A percentile compares a stretch with the other conserved stretches of the same genome.
These are phyloP conservation scores for Telmatherina bonti DNA, from an alignment of 2,797 vertebrate species.

Conservation along the genomic window DNA sequence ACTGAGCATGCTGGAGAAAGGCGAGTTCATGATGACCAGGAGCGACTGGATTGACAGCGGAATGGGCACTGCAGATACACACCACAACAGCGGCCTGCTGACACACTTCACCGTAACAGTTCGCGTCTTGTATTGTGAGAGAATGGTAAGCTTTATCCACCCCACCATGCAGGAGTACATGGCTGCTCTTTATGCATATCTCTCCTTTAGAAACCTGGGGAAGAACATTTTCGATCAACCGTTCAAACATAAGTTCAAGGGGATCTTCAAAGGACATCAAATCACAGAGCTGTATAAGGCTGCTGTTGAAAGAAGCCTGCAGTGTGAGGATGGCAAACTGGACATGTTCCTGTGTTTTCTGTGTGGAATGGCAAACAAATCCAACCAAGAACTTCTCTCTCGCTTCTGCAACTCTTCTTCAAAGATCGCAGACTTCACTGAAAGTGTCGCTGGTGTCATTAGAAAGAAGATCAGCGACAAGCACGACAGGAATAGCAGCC, in stretches of 20 bases:
- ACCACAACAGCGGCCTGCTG: slow-evolving; percentile 71
- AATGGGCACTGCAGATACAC: slow-evolving; percentile 34
- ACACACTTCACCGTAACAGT: slow-evolving; percentile 59
- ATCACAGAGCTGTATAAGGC: slow-evolving; percentile 59
- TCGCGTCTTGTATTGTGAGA: slow-evolving; percentile 63
- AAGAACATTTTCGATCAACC: slow-evolving; percentile 67
- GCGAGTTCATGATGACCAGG: slow-evolving; percentile 49
- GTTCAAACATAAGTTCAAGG: slow-evolving; percentile 36
- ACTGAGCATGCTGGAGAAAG: slow-evolving; percentile 69
- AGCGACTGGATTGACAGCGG: slow-evolving; percentile 47
- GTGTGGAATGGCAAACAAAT: slow-evolving; percentile 68
- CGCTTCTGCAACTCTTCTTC: slow-evolving; percentile 32
- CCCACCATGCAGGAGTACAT: slow-evolving; percentile 83
- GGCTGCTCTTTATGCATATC: slow-evolving; percentile 79
- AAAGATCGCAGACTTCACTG: slow-evolving; percentile 13
- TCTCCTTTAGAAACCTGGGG: slow-evolving; percentile 62
- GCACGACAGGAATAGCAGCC: slow-evolving; percentile 50
- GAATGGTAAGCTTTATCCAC: slow-evolving; percentile 77
- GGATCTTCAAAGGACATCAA: slow-evolving; percentile 43
- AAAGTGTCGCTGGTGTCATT: slow-evolving; percentile 62
- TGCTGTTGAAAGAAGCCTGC: slow-evolving; percentile 72
- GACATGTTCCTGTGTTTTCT: slow-evolving; percentile 83
- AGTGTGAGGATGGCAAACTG: slow-evolving; percentile 56
- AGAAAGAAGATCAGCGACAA: slow-evolving; percentile 68
- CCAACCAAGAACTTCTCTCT: slow-evolving; percentile 71